Evolutionary conservation across 2,797 vertebrate species (phyloP).

Genomic region (Agapornis canus): DNA sequence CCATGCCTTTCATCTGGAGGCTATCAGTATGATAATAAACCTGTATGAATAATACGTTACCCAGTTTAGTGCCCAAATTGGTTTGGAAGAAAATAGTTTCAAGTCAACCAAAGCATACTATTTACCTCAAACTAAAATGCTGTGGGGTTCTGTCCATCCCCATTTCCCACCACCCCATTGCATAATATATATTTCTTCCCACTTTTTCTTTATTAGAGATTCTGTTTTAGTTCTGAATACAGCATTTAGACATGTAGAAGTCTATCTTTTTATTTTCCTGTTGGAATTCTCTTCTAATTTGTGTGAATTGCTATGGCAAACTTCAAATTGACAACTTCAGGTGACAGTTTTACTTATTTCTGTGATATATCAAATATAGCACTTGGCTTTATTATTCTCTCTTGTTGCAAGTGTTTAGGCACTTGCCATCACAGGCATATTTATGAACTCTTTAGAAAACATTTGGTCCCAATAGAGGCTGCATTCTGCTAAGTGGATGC

Average conservation of each 20-base stretch:
- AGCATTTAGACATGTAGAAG: neutral
- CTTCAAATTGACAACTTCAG: neutral
- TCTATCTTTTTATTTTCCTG: neutral
- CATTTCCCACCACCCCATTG: neutral
- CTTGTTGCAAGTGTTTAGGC: neutral
- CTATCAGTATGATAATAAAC: neutral
- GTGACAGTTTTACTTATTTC: neutral
- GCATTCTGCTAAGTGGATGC: neutral
- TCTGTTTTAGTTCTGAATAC: neutral
- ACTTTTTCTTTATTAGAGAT: neutral
- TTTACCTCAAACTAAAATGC: neutral
- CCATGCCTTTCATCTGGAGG: neutral
- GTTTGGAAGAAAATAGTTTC: neutral
- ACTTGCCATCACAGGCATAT: fast-evolving
- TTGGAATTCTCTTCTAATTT: neutral
- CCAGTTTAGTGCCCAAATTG: neutral
- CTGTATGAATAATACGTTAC: neutral
- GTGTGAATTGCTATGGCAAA: neutral
- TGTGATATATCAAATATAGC: neutral
- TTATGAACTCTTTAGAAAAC: neutral
- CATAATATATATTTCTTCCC: neutral
- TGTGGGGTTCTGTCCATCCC: neutral
- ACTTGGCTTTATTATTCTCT: neutral
- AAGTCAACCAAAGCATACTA: neutral
- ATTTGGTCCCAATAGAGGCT: neutral